Evolutionary conservation across 1,140 invertebrate species (phyloP), one percentile per base, ranked within the genome.

Genomic region (Drosophila pseudoananassae): DNA sequence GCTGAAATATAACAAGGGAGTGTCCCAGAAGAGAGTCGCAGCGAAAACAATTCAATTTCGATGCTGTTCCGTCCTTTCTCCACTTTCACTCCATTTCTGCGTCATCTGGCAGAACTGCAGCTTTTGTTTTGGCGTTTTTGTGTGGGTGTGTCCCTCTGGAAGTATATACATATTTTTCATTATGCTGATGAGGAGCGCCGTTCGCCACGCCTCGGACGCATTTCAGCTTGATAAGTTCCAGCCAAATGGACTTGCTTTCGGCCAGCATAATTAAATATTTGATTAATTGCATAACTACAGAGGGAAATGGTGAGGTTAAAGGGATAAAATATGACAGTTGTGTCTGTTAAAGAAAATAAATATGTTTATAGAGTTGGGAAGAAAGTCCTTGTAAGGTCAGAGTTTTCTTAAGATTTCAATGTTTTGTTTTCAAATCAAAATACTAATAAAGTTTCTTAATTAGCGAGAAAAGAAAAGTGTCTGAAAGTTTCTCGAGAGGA

Each of bases 41-140:
- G 31, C 10, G 17, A 57, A 40, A 80, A 74, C 61, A 70, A 74
- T 87, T 87, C 64, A 84, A 82, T 82, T 81, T 65, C 23, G 60
- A 50, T 43, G 40, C 31, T 31, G 31, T 63, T 20, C 25, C 49
- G 10, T 36, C 40, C 7, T 8, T 15, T n/a, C 10, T 2, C n/a
- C 40, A 6, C n/a, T 14, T 43, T 43, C 40, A 43, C 40, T 43
- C 40, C 40, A 17, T 43, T 53, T 60, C 27, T 40, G 33, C 61
- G 61, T 45, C 53, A 60, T 59, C 57, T 65, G 50, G 33, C 29
- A 7, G 68, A 73, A 65, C 45, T 77, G 82, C 59, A 85, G 17
- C 53, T 52, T 53, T 2, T 40, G 38, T 33, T 31, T 56, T 27
- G n/a, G 8, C 51, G 38, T 50, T 53, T 57, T 25, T 65, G 31